These are phyloP conservation scores for Etheostoma perlongum DNA, from an alignment of 2,797 vertebrate genomes.

Conservation along the genomic window DNA sequence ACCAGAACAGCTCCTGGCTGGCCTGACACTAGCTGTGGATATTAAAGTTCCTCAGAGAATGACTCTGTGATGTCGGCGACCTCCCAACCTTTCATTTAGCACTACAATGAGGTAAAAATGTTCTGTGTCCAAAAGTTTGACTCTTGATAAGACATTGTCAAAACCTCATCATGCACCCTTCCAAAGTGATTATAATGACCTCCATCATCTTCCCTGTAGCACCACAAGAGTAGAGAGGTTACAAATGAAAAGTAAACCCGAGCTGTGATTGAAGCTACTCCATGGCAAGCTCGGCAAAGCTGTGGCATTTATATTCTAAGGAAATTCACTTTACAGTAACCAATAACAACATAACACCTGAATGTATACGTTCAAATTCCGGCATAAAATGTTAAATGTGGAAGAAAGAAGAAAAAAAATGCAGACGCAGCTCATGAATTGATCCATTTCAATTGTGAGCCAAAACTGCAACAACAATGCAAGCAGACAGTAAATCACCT, in stretches of 20 bases:
- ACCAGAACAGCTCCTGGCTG: background rate
- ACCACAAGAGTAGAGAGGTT: background rate
- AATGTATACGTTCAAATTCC: background rate
- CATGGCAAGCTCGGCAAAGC: background rate
- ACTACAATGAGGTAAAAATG: slow-evolving; percentile 1
- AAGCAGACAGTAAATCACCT: slow-evolving; percentile 16
- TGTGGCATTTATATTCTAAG: background rate
- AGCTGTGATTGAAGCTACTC: background rate
- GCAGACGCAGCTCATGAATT: slow-evolving; percentile 1
- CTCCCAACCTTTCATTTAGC: slow-evolving; percentile 8
- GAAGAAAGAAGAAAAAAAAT: background rate
- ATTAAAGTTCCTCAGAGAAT: slow-evolving; percentile 13
- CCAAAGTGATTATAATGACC: background rate
- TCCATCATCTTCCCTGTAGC: background rate
- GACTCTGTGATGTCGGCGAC: background rate
- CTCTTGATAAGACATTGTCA: slow-evolving; percentile 3
- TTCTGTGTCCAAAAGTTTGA: slow-evolving; percentile 2
- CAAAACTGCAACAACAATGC: slow-evolving; percentile 6
- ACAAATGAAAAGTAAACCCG: background rate
- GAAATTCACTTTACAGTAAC: background rate
- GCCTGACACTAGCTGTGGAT: background rate
- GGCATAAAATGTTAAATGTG: background rate
- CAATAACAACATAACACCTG: background rate
- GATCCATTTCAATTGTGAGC: background rate
- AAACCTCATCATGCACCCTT: background rate